Evolutionary conservation across 1,140 invertebrate species (phyloP).

Genomic region (Phenacoccus solenopsis): DNA sequence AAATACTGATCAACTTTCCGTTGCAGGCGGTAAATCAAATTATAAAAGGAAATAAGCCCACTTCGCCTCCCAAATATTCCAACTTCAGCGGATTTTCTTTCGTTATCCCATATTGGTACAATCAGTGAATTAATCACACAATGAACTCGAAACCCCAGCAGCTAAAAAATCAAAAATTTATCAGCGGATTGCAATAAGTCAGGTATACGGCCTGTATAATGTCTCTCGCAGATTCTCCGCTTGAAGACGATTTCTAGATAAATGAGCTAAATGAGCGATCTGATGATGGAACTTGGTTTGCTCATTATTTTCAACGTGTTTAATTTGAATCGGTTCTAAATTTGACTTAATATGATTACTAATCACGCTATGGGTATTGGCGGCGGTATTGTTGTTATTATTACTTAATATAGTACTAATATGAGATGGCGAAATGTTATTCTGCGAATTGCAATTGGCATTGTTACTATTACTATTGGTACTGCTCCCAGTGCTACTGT

Average conservation of each 20-base stretch:
- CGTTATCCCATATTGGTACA: too few species aligned
- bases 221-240: slow-evolving; percentile 11
- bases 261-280: slow-evolving; percentile 21
- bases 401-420: not conserved
- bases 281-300: slow-evolving; percentile 19
- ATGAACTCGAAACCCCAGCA: too few species aligned
- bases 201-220: slow-evolving; percentile 22
- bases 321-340: not conserved
- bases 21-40: too few species aligned
- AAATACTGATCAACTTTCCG: too few species aligned
- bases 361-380: not conserved
- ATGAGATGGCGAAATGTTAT: not conserved
- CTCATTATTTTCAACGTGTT: not conserved
- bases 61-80: too few species aligned
- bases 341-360: not conserved
- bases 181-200: too few species aligned
- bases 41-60: too few species aligned
- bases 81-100: too few species aligned
- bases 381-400: slow-evolving; percentile 8
- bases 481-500: not conserved
- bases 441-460: not conserved
- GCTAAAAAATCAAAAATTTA: too few species aligned
- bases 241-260: not conserved
- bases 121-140: too few species aligned
- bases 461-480: not conserved